These are phyloP conservation scores for Corynorhinus townsendii DNA, from an alignment of 2,113 vertebrate genomes.

Conservation along the genomic window DNA sequence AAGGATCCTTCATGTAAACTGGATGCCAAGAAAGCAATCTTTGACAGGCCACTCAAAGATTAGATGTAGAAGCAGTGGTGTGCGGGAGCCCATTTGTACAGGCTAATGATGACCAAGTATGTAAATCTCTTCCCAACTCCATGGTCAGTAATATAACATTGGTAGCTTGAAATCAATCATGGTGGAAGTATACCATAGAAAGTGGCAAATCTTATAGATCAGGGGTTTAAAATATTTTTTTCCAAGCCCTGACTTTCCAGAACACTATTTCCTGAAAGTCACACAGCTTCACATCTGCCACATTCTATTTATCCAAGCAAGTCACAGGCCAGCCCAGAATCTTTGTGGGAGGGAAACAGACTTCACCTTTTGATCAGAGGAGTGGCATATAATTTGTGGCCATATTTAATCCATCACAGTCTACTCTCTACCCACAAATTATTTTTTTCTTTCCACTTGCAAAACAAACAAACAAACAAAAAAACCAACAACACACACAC, in stretches of 20 bases:
- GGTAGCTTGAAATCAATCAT: background rate
- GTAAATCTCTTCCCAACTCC: background rate
- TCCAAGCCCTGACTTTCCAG: background rate
- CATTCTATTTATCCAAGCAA: background rate
- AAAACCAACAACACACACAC: background rate
- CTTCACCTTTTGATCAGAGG: background rate
- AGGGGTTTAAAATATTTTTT: background rate
- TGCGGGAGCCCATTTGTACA: background rate
- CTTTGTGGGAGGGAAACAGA: background rate
- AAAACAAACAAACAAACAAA: background rate
- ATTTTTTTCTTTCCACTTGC: background rate
- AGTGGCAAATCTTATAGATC: background rate
- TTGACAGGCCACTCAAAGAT: background rate
- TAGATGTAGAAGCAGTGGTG: background rate
- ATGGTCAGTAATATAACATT: background rate
- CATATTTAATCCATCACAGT: background rate
- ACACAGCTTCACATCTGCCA: background rate
- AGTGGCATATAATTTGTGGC: background rate
- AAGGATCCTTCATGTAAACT: background rate
- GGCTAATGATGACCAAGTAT: background rate
- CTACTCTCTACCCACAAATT: background rate
- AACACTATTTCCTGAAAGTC: background rate
- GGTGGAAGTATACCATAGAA: background rate
- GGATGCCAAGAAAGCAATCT: background rate
- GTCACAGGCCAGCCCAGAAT: background rate